These are phyloP conservation scores for Patella pellucida DNA, from an alignment of 2,888 invertebrate genomes.

Conservation along the genomic window DNA sequence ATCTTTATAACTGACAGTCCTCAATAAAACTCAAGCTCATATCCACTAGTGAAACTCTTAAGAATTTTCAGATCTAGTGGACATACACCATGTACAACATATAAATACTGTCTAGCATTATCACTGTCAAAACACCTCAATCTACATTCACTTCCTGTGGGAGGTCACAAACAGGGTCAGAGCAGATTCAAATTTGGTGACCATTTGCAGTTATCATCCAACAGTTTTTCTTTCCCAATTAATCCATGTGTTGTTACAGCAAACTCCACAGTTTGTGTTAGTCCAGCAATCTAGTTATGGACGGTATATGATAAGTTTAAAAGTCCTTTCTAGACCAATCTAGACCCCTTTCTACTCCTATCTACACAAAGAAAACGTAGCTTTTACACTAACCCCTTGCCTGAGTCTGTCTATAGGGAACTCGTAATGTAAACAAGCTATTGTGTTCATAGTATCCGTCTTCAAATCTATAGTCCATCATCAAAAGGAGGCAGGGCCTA, in stretches of 20 bases:
- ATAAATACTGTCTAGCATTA: conserved; percentile 1
- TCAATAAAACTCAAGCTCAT: background rate
- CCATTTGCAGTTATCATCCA: background rate
- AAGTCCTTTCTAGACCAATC: conserved; percentile 1
- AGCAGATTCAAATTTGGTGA: conserved; percentile 1
- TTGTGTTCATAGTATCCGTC: background rate
- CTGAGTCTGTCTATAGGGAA: background rate
- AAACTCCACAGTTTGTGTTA: background rate
- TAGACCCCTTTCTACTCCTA: background rate
- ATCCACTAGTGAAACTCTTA: background rate
- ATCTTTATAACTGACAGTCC: background rate
- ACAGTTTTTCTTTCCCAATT: background rate
- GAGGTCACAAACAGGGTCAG: conserved; percentile 5
- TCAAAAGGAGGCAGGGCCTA: background rate
- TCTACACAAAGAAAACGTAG: conserved; percentile 6
- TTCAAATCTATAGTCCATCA: conserved; percentile 5
- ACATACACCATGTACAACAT: background rate
- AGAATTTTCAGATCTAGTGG: background rate
- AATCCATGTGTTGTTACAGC: conserved; percentile 2
- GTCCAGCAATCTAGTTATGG: conserved; percentile 1
- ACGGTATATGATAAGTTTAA: background rate
- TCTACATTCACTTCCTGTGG: conserved; percentile 7
- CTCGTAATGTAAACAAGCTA: background rate
- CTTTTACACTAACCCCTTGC: background rate
- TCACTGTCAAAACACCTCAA: background rate